A percentile compares a stretch with the other conserved stretches of the same genome.
phyloP scores from a whole-genome alignment of 1,140 invertebrate species.

The Panagrolaimus sp. region DNA sequence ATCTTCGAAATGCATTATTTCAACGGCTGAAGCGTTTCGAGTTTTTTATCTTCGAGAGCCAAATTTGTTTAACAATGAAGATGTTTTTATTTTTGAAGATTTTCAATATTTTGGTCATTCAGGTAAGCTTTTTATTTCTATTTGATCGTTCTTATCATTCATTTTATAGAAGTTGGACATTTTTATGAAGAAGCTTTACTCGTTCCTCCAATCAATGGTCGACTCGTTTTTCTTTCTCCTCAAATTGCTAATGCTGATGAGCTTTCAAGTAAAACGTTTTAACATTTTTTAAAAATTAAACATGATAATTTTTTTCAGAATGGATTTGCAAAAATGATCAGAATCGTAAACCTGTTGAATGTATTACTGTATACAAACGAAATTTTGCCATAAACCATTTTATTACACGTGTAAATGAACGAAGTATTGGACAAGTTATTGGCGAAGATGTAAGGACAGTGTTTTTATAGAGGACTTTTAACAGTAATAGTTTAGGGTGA shows the following conservation, averaged over 20 bases:
- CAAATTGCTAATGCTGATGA: neutral
- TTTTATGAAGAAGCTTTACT: neutral
- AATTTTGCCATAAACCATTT: no score
- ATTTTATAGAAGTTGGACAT: neutral
- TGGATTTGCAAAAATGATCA: no score
- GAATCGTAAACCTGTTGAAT: no score
- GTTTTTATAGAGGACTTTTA: no score
- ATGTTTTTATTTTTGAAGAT: constrained; percentile 6
- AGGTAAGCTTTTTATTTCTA: neutral
- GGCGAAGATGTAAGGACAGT: no score
- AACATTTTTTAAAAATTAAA: neutral
- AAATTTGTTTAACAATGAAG: no score
- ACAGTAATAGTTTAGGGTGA: no score
- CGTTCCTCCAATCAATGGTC: neutral
- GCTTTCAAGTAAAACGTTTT: neutral
- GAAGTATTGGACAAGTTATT: no score
- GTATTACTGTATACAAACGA: no score
- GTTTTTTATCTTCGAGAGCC: neutral
- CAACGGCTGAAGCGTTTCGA: neutral
- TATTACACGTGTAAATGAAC: no score
- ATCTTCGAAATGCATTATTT: neutral
- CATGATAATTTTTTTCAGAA: neutral
- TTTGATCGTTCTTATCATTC: neutral
- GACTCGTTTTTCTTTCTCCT: neutral
- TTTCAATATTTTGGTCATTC: neutral